Conservation (phyloP, 2,888 invertebrate genomes). For the Zele albiditarsus region DNA sequence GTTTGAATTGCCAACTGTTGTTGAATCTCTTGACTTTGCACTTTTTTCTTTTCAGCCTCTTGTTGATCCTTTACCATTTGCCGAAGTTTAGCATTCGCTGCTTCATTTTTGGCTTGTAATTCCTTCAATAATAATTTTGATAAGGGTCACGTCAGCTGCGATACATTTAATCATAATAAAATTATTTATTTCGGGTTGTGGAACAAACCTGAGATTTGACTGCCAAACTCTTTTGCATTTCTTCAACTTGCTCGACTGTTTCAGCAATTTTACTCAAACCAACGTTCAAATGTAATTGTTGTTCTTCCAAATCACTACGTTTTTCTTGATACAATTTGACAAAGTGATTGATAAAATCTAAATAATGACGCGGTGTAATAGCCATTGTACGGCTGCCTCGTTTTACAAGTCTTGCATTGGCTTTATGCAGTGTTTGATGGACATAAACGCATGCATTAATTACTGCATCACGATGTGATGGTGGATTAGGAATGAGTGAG, state of each 20-base stretch:
- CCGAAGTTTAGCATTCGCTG: constrained; percentile 98
- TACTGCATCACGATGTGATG: constrained; percentile 95
- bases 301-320: constrained; percentile 97
- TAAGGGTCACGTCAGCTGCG: not conserved
- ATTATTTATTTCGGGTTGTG: constrained; percentile 1
- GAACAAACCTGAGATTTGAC: constrained; percentile 88
- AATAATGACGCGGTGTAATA: constrained; percentile 96
- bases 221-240: constrained; percentile 98
- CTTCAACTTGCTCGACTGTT: constrained; percentile 99
- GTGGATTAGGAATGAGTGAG: constrained; percentile 82
- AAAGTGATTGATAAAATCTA: constrained; percentile 99
- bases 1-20: constrained; percentile 88
- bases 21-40: constrained; percentile 97
- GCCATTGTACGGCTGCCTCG: constrained; percentile 97
- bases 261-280: constrained; percentile 99
- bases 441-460: constrained; percentile 99
- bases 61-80: constrained; percentile 99
- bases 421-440: constrained; percentile 96
- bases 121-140: constrained; percentile 74
- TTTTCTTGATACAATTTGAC: constrained; percentile 98
- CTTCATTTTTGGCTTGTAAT: constrained; percentile 97
- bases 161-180: not conserved
- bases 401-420: constrained; percentile 92
- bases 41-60: constrained; percentile 99
- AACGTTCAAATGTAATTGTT: constrained; percentile 98